Conservation (phyloP, 2,113 vertebrate species). For the Epinephelus moara region DNA sequence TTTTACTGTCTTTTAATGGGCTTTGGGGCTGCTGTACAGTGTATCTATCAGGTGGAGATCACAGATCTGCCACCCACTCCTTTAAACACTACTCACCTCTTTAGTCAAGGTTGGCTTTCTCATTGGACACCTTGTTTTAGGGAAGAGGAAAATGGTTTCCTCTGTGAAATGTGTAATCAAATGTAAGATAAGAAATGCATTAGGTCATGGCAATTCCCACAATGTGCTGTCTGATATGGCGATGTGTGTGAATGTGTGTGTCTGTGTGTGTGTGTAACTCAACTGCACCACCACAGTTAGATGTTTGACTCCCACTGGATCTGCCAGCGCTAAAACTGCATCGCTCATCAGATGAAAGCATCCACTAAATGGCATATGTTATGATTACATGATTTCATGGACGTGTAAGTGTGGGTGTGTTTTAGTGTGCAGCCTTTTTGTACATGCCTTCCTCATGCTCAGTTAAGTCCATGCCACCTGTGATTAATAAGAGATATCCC, state of each 20-base stretch:
- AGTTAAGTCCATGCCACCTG: slow-evolving; percentile 79
- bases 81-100: slow-evolving; percentile 40
- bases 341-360: slow-evolving; percentile 54
- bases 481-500: slow-evolving; percentile 83
- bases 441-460: slow-evolving; percentile 57
- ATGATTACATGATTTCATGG: slow-evolving; percentile 51
- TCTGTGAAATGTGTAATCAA: slow-evolving; percentile 79
- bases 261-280: slow-evolving; percentile 44
- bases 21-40: slow-evolving; percentile 22
- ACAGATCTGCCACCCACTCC: slow-evolving; percentile 61
- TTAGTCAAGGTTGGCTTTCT: slow-evolving; percentile 48
- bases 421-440: neutral
- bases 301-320: slow-evolving; percentile 54
- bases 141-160: slow-evolving; percentile 64
- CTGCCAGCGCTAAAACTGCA: slow-evolving; percentile 17
- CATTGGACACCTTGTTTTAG: slow-evolving; percentile 49
- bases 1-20: slow-evolving; percentile 47
- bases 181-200: slow-evolving; percentile 76
- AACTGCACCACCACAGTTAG: slow-evolving; percentile 39
- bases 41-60: slow-evolving; percentile 58
- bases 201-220: slow-evolving; percentile 82
- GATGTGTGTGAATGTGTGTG: slow-evolving; percentile 37
- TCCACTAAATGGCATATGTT: slow-evolving; percentile 54
- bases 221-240: slow-evolving; percentile 67
- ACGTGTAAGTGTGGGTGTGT: slow-evolving; percentile 4